Conservation (phyloP, 2,888 invertebrate species). For the Andrena chrysosceles region DNA sequence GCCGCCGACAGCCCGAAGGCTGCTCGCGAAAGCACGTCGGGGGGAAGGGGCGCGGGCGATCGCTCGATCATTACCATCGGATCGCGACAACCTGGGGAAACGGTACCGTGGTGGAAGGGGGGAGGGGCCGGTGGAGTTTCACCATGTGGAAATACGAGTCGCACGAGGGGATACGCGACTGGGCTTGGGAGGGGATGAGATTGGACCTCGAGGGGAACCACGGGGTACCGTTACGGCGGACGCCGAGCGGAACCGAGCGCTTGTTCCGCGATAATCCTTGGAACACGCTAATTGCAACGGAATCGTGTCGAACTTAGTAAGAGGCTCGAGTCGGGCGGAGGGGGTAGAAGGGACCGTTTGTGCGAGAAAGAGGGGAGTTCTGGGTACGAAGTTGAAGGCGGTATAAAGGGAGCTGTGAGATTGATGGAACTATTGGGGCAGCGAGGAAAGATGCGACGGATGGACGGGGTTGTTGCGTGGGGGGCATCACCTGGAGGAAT, state of each 20-base stretch:
- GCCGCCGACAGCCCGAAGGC: conserved; percentile 11
- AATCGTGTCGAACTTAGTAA: neutral
- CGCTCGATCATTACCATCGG: conserved; percentile 37
- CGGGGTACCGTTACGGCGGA: conserved; percentile 47
- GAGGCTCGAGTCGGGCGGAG: neutral
- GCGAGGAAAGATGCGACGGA: no score
- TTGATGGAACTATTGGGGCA: no score
- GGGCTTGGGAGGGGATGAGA: neutral
- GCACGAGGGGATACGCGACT: neutral
- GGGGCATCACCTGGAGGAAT: no score
- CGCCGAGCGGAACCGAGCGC: conserved; percentile 18
- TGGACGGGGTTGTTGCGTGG: no score
- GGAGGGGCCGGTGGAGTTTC: neutral
- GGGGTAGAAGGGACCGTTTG: neutral
- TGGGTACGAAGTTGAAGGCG: no score
- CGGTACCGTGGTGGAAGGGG: conserved; percentile 10
- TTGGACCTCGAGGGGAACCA: neutral
- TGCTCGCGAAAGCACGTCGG: conserved; percentile 38
- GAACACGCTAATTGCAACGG: conserved; percentile 35
- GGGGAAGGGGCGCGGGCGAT: neutral
- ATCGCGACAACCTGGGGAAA: conserved; percentile 44
- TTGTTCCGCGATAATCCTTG: conserved; percentile 44
- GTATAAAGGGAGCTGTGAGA: no score
- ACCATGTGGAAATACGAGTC: neutral
- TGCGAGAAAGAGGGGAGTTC: neutral